Evolutionary conservation across 2,797 vertebrate species (phyloP), one percentile per base, ranked within the genome.

Genomic region (Pangasius djambal): DNA sequence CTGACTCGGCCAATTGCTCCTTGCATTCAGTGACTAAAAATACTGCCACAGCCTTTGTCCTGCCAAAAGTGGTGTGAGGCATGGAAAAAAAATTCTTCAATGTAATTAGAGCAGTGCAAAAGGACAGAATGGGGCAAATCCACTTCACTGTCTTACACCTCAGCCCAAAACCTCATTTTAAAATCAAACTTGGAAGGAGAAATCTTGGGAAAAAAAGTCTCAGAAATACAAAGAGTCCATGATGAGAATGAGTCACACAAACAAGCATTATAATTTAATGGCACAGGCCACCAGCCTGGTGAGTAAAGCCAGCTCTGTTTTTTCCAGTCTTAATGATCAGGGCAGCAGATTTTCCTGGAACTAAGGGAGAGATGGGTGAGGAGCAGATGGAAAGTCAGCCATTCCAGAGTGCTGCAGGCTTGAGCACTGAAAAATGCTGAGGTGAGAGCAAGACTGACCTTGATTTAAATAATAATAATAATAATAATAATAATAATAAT

Each of bases 11-110:
- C 88, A 87, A 40, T 72, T 34, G 34, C 88, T 84, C 72, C 83
- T 89, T 83, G 18, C 86, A 89, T 88, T 89, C 85, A 88, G 77
- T 18, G 74, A 57, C 88, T 91, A 90, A 89, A 92, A 90, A 92
- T 91, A 89, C 69, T 83, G 84, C 83, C 85, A 65, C 67, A 79
- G 91, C 59, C 67, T 82, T 90, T 89, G 87, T 87, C 59, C 79
- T 88, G 89, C 81, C 44, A 72, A 55, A 67, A 74, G 50, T 25
- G 10, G 15, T 37, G 85, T 85, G 20, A 83, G 55, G 28, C 50
- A 63, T 15, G 6, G 18, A 67, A 67, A 75, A 81, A 37, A 77
- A 77, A 63, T 1, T 59, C 48, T 28, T 34, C 59, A 37, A 22
- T 57, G 48, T 48, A 48, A 86, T 87, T 87, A 81, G 83, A 83